phyloP scores from a whole-genome alignment of 30 jellyfish, hydroid and myxozoan species.

The Aurelia aurita region DNA sequence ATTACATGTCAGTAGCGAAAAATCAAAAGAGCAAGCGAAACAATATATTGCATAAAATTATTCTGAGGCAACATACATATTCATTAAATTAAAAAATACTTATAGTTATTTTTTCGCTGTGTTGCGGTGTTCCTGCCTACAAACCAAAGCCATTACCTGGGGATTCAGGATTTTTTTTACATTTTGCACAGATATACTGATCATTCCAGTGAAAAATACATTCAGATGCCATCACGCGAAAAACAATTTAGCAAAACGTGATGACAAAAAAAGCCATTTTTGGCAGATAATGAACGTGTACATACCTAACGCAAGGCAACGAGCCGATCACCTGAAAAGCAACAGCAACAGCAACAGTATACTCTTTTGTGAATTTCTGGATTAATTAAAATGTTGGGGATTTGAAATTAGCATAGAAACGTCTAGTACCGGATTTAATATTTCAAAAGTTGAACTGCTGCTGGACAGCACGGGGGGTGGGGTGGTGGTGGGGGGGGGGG shows the following conservation, averaged over 20 bases:
- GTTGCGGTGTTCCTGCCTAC: too few species aligned
- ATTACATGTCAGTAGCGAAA: not conserved
- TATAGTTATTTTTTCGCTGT: too few species aligned
- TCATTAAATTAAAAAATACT: too few species aligned
- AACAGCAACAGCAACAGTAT: too few species aligned
- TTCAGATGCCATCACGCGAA: not conserved
- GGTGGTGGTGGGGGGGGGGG: too few species aligned
- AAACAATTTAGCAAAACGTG: not conserved
- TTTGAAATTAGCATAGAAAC: not conserved
- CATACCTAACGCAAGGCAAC: slow-evolving; percentile 28
- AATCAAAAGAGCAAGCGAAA: too few species aligned
- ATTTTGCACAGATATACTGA: not conserved
- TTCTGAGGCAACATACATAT: too few species aligned
- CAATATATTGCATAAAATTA: too few species aligned
- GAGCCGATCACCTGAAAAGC: slow-evolving; percentile 15
- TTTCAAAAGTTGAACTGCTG: too few species aligned
- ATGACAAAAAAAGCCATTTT: too few species aligned
- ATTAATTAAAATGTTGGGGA: not conserved
- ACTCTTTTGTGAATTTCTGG: not conserved
- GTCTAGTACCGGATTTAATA: not conserved
- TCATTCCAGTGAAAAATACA: not conserved
- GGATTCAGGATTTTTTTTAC: not conserved
- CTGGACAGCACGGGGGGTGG: too few species aligned
- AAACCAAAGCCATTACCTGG: too few species aligned
- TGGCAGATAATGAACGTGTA: not conserved